Evolutionary conservation across 2,113 vertebrate genomes (phyloP), one percentile per base, ranked within the genome.

Genomic region (Vicugna pacos): DNA sequence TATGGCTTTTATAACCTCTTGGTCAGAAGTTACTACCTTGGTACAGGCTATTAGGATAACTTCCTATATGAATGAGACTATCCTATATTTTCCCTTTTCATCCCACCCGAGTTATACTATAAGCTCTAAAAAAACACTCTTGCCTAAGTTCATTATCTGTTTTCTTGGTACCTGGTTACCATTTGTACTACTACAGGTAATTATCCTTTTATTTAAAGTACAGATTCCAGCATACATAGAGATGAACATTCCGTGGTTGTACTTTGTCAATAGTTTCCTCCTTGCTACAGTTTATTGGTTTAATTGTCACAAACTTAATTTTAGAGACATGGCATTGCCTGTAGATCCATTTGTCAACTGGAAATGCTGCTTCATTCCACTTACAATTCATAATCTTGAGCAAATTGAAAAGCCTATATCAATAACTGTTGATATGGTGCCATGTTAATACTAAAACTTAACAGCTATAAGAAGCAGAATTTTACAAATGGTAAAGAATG

Each of bases 231-330:
- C 98, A 6, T 99, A 99, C 26, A 80, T 99, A 96, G 99, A 99
- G 50, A 98, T 99, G 98, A 99, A 99, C 0, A 92, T 99, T 6
- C 98, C 98, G 24, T 99, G 99, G 99, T 93, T 99, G 35, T 99
- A 98, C 95, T 99, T 99, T 95, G 96, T 99, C 96, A 99, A 99
- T 97, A 99, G 99, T 96, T 99, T 99, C 69, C 98, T 99, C 64
- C 98, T 99, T 13, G 98, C 98, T 7, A 67, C 98, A 1, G 54
- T 97, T 20, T 99, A 98, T 15, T 99, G 99, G 98, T 97, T 98
- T 64, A 98, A 97, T 17, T 93, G 97, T 95, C 98, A 96, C 0
- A 70, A 96, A 0, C 95, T 98, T 48, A 69, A 97, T 80, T 8
- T 98, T 93, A 96, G 96, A 60, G 98, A 98, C 70, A 97, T 85